A percentile compares a stretch with the other conserved stretches of the same genome.
phyloP scores from a whole-genome alignment of 2,797 vertebrate genomes.

The Platyrinchus mystaceus region DNA sequence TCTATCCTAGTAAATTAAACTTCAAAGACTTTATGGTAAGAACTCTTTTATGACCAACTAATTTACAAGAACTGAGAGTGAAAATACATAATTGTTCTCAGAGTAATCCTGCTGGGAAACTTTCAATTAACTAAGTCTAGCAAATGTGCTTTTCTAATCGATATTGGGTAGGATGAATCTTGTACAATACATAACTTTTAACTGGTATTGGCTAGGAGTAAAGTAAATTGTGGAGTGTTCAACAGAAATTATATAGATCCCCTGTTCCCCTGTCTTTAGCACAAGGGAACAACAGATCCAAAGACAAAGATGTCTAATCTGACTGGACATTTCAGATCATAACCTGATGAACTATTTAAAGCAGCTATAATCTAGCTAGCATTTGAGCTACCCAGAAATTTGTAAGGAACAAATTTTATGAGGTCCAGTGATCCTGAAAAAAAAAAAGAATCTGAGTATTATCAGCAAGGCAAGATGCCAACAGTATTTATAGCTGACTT shows the following conservation, averaged over 20 bases:
- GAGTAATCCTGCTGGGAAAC: neutral
- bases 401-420: neutral
- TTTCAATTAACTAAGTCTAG: constrained; percentile 8
- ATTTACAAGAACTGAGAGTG: neutral
- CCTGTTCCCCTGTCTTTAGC: neutral
- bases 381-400: neutral
- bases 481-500: neutral
- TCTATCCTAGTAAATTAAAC: neutral
- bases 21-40: neutral
- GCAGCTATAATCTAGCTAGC: neutral
- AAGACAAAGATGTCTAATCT: neutral
- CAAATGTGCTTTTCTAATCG: neutral
- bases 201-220: neutral
- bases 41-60: neutral
- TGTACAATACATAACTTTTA: neutral
- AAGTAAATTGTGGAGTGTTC: neutral
- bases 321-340: neutral
- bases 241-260: neutral
- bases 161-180: neutral
- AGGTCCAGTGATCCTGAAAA: neutral
- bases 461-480: neutral
- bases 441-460: neutral
- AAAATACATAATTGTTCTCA: constrained; percentile 10
- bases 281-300: neutral
- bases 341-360: constrained; percentile 21